phyloP scores from a whole-genome alignment of 2,888 invertebrate species.

The Cataglyphis livida region DNA sequence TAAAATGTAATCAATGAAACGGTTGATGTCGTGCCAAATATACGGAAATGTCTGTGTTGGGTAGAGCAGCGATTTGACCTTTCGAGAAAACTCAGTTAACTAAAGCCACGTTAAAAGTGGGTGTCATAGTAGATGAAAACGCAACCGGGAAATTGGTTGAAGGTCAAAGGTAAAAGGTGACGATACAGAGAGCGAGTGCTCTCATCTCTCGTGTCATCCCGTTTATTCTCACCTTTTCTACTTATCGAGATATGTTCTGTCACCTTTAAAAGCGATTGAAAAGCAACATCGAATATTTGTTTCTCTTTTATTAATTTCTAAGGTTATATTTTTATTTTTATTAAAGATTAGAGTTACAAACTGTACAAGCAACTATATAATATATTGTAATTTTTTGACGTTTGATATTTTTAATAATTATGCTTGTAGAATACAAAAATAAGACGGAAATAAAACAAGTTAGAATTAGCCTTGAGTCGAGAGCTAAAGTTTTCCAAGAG shows the following conservation, averaged over 20 bases:
- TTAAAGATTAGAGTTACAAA: background rate
- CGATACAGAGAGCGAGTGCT: conserved; percentile 21
- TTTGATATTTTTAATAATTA: background rate
- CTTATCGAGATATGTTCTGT: background rate
- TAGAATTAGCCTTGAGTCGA: conserved; percentile 53
- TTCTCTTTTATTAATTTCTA: background rate
- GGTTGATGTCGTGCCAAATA: background rate
- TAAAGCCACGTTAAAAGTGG: conserved; percentile 38
- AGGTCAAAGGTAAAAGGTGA: conserved; percentile 61
- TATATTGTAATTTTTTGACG: conserved; percentile 13
- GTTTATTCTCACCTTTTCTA: conserved; percentile 6
- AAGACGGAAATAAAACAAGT: conserved; percentile 20
- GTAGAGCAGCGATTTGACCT: conserved; percentile 53
- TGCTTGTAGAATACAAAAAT: conserved; percentile 5
- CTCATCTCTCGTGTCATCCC: background rate
- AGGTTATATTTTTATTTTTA: background rate
- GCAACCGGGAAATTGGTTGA: conserved; percentile 45
- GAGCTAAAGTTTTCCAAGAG: conserved; percentile 46
- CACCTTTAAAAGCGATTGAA: conserved; percentile 8
- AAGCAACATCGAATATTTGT: background rate
- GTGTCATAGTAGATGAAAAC: conserved; percentile 50
- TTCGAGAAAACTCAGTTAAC: conserved; percentile 56
- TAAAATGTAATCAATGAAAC: conserved; percentile 15
- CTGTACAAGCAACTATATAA: background rate
- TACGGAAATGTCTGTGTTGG: conserved; percentile 17